Evolutionary conservation across 2,888 invertebrate genomes (phyloP).

Genomic region (Orgyia antiqua): DNA sequence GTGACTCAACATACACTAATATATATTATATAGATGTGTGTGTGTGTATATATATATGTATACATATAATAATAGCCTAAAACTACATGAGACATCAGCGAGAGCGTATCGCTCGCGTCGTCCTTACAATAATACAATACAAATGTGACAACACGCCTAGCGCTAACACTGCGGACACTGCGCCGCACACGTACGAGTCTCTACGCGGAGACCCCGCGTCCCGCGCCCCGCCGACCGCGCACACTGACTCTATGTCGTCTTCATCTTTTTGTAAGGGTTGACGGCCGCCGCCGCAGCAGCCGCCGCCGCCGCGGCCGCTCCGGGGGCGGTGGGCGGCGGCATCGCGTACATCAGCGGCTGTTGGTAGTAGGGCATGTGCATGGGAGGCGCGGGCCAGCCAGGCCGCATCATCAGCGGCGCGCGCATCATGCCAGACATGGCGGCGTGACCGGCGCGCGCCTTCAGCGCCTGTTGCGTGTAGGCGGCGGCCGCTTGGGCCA

Average conservation of each 20-base stretch:
- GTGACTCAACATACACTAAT: slow-evolving; percentile 71
- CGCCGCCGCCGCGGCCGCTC: slow-evolving; percentile 59
- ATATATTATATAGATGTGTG: slow-evolving; percentile 52
- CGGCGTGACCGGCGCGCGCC: slow-evolving; percentile 84
- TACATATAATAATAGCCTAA: slow-evolving; percentile 54
- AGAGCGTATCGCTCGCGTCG: slow-evolving; percentile 67
- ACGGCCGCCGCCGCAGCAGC: slow-evolving; percentile 69
- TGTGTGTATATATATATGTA: slow-evolving; percentile 8
- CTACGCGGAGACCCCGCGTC: slow-evolving; percentile 74
- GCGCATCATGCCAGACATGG: slow-evolving; percentile 63
- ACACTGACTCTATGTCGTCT: slow-evolving; percentile 82
- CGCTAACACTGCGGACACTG: slow-evolving; percentile 71
- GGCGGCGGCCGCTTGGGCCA: slow-evolving; percentile 64
- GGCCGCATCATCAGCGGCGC: slow-evolving; percentile 66
- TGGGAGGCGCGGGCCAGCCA: slow-evolving; percentile 66
- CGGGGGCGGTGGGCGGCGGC: slow-evolving; percentile 68
- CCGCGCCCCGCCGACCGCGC: slow-evolving; percentile 63
- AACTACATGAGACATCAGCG: slow-evolving; percentile 72
- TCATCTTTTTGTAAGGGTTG: slow-evolving; percentile 94
- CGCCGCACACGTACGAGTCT: slow-evolving; percentile 70
- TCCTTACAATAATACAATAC: slow-evolving; percentile 75
- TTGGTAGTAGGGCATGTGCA: slow-evolving; percentile 72
- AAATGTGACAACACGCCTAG: slow-evolving; percentile 76
- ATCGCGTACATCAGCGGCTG: slow-evolving; percentile 73
- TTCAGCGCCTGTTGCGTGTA: slow-evolving; percentile 82